These are phyloP conservation scores for Mimachlamys varia DNA, from an alignment of 2,888 invertebrate genomes.

Conservation along the genomic window DNA sequence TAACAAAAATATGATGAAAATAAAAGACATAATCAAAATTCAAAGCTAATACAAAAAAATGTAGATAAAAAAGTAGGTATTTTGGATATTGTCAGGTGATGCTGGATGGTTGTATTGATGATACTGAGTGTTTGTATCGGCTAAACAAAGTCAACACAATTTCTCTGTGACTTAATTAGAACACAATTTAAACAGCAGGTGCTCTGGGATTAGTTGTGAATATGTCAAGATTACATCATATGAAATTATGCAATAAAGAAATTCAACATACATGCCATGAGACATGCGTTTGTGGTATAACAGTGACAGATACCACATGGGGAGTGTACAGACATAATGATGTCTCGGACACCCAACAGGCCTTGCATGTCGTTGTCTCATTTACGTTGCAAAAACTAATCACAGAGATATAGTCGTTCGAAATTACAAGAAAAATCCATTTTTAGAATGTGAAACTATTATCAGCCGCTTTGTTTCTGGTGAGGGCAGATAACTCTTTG, in stretches of 20 bases:
- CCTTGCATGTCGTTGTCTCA: not conserved
- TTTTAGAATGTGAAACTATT: not conserved
- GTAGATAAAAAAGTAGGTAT: not conserved
- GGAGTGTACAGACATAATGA: not conserved
- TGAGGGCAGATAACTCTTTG: not conserved
- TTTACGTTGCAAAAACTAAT: not conserved
- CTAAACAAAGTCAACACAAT: not conserved
- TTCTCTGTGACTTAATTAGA: not conserved
- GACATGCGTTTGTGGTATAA: not conserved
- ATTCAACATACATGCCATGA: not conserved
- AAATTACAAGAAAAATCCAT: conserved; percentile 9
- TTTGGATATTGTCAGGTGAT: not conserved
- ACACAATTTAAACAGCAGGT: not conserved
- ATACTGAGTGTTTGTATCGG: not conserved
- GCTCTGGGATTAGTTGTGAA: not conserved
- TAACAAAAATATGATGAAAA: too few relatives aligned
- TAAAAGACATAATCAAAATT: too few relatives aligned
- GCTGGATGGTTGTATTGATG: not conserved
- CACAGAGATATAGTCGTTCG: not conserved
- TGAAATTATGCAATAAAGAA: conserved; percentile 21
- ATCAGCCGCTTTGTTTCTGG: not conserved
- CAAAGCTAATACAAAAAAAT: too few relatives aligned
- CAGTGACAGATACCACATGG: not conserved
- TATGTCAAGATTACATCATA: not conserved
- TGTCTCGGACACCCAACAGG: not conserved